Evolutionary conservation across 1,140 invertebrate genomes (phyloP).

Genomic region (Drosophila ficusphila): DNA sequence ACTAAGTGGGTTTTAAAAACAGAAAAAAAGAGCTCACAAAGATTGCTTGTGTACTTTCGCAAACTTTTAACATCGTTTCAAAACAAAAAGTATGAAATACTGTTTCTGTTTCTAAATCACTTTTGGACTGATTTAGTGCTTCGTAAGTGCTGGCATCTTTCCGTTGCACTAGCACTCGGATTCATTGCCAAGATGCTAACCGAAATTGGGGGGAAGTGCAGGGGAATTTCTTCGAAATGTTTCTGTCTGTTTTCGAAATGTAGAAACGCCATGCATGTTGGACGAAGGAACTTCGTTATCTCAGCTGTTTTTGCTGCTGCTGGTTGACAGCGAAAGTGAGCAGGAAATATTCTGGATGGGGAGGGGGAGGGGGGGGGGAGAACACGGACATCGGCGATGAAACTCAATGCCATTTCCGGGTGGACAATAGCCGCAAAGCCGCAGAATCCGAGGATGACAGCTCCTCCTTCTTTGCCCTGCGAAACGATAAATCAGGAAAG

Average conservation of each 20-base stretch:
- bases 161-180: no score
- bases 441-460: constrained; percentile 12
- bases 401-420: constrained; percentile 18
- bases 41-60: no score
- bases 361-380: no score
- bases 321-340: constrained; percentile 9
- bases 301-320: neutral
- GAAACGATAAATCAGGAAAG: constrained; percentile 12
- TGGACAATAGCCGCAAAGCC: constrained; percentile 16
- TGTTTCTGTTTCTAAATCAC: no score
- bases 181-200: neutral
- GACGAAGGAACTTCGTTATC: constrained; percentile 1
- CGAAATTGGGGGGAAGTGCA: neutral
- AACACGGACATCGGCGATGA: constrained; percentile 5
- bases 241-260: neutral
- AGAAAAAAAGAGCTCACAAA: neutral
- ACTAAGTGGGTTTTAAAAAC: neutral
- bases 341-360: constrained; percentile 17
- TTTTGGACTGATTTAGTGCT: no score
- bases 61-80: no score
- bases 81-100: no score
- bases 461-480: neutral
- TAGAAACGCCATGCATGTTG: neutral
- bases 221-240: neutral
- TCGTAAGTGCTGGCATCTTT: no score